A percentile compares a stretch with the other conserved stretches of the same genome.
phyloP scores from a whole-genome alignment of 2,797 vertebrate genomes.

The Chrosomus eos region DNA sequence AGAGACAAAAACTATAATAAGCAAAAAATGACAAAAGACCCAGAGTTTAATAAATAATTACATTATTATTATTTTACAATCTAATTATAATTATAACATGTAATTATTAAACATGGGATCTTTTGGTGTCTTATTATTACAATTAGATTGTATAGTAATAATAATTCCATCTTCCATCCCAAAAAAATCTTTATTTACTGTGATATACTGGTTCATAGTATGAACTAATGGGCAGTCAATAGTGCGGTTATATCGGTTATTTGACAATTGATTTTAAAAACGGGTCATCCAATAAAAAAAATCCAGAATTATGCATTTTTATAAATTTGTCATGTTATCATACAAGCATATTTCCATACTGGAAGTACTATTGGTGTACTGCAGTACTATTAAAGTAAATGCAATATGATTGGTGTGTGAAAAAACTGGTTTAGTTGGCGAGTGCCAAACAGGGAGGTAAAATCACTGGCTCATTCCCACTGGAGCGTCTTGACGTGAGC shows the following conservation, averaged over 20 bases:
- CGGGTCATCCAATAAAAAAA: background rate
- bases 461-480: slow-evolving; percentile 75
- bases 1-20: background rate
- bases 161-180: background rate
- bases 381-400: background rate
- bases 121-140: background rate
- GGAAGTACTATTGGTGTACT: background rate
- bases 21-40: background rate
- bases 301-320: background rate
- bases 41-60: background rate
- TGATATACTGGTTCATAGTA: no score
- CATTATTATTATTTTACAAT: background rate
- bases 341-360: background rate
- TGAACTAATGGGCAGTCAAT: background rate
- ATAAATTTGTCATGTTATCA: background rate
- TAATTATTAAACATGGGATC: background rate
- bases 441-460: slow-evolving; percentile 73
- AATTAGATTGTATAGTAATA: background rate
- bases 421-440: slow-evolving; percentile 59
- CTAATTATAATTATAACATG: background rate
- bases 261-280: background rate
- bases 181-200: background rate
- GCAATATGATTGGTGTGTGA: slow-evolving; percentile 20
- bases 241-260: background rate
- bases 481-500: slow-evolving; percentile 69